These are phyloP conservation scores for Drosophila histrio DNA, from an alignment of 2,888 invertebrate genomes.

Conservation along the genomic window DNA sequence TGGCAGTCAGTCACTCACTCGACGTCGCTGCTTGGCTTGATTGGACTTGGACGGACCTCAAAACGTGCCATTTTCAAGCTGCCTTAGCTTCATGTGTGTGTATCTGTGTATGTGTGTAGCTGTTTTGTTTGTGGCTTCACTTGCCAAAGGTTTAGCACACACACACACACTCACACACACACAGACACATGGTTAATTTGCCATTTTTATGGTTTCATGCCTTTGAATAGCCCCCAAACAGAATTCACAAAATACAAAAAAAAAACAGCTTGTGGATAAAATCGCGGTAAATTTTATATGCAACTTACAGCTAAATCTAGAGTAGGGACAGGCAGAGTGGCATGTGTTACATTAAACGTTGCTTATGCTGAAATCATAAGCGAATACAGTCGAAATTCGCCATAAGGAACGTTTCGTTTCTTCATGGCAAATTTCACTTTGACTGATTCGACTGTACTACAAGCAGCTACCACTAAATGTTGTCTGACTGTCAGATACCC, in stretches of 20 bases:
- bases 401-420: neutral
- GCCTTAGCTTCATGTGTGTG: conserved; percentile 48
- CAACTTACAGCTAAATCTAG: neutral
- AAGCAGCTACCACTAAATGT: neutral
- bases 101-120: conserved; percentile 11
- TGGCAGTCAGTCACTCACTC: conserved; percentile 12
- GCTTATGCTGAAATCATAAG: conserved; percentile 5
- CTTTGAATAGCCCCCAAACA: conserved; percentile 46
- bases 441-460: neutral
- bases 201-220: conserved; percentile 82
- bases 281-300: conserved; percentile 14
- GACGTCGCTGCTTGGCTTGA: conserved; percentile 67
- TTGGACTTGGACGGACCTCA: conserved; percentile 77
- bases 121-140: conserved; percentile 73
- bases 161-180: conserved; percentile 27
- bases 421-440: neutral
- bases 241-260: conserved; percentile 5
- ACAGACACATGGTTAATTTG: conserved; percentile 75
- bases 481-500: neutral
- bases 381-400: neutral
- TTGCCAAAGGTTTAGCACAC: conserved; percentile 57
- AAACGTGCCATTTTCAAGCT: conserved; percentile 79
- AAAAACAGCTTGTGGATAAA: neutral
- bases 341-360: neutral
- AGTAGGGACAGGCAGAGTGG: neutral